Conservation (phyloP, 2,113 vertebrate genomes). For the Leptodactylus fuscus region DNA sequence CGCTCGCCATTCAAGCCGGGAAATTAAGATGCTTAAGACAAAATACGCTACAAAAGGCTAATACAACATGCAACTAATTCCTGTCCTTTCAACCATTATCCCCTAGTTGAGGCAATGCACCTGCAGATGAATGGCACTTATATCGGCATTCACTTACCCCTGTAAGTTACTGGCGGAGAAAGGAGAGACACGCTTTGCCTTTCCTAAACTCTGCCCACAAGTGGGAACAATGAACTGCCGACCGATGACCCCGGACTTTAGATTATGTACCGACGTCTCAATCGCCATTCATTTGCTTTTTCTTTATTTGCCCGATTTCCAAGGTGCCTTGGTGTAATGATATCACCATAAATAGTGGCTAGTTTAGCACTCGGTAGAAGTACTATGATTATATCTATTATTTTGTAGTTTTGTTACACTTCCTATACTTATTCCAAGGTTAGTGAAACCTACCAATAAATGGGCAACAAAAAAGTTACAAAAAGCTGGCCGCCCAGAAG, state of each 20-base stretch:
- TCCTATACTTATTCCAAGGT: neutral
- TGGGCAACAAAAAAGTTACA: too few species aligned
- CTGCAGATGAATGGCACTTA: conserved; percentile 98
- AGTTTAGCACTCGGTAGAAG: neutral
- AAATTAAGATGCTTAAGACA: conserved; percentile 99
- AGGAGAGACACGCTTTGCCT: conserved; percentile 61
- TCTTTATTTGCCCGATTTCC: conserved; percentile 20
- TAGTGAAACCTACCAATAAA: too few species aligned
- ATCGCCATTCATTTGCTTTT: neutral
- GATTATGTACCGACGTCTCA: neutral
- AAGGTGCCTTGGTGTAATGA: conserved; percentile 14
- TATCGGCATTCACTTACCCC: conserved; percentile 90
- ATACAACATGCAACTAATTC: conserved; percentile 98
- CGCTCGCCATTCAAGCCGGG: conserved; percentile 98
- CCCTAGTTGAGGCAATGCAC: conserved; percentile 98
- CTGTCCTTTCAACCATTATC: conserved; percentile 92
- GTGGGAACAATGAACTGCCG: neutral
- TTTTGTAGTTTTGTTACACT: neutral
- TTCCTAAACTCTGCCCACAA: conserved; percentile 23
- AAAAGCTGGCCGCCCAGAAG: too few species aligned
- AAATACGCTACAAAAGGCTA: conserved; percentile 99
- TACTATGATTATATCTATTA: neutral
- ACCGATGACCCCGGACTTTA: conserved; percentile 46
- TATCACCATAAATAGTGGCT: neutral
- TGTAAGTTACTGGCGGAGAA: conserved; percentile 83